Conservation (phyloP, 2,797 vertebrate genomes). For the Artibeus lituratus region DNA sequence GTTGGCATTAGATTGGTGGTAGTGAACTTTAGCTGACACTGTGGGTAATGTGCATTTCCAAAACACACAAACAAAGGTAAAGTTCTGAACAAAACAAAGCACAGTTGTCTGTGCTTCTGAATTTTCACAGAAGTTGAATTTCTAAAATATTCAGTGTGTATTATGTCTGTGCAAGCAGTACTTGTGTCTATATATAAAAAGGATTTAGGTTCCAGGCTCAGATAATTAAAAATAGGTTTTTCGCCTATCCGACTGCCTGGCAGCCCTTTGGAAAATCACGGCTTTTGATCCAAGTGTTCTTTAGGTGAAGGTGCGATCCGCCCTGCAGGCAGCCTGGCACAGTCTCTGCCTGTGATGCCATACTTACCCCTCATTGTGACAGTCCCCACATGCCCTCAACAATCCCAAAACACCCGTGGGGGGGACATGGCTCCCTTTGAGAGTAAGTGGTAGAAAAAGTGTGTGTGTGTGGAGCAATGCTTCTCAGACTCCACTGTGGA, state of each 20-base stretch:
- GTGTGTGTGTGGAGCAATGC: background rate
- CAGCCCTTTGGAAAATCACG: background rate
- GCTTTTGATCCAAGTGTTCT: background rate
- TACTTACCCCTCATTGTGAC: background rate
- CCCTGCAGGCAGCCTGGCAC: background rate
- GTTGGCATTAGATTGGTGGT: background rate
- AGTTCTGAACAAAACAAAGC: background rate
- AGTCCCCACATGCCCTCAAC: background rate
- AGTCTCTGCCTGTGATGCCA: fast-evolving
- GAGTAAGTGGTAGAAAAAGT: background rate
- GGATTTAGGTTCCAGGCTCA: background rate
- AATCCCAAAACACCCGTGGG: background rate
- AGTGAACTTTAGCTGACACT: background rate
- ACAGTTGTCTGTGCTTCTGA: background rate
- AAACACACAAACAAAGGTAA: background rate
- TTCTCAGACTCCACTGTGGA: background rate
- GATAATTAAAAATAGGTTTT: background rate
- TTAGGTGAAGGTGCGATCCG: fast-evolving
- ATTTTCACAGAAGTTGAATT: background rate
- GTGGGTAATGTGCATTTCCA: background rate
- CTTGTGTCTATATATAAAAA: background rate
- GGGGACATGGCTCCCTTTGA: background rate
- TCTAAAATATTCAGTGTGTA: background rate
- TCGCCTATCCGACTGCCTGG: background rate
- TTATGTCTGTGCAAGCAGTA: background rate